phyloP scores from a whole-genome alignment of 2,797 vertebrate genomes.

The Gallinago stenura region DNA sequence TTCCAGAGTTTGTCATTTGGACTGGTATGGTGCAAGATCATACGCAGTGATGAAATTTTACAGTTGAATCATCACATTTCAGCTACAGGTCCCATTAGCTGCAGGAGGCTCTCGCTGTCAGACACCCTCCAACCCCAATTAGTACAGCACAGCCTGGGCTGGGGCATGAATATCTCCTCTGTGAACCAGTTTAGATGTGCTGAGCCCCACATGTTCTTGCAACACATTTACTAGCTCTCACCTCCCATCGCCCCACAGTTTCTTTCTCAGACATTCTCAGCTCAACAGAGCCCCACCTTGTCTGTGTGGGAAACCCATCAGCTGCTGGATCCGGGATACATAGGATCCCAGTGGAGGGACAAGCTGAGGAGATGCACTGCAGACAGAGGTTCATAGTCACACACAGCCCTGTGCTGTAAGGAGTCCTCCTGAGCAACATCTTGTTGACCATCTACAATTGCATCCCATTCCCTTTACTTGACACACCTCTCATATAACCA shows the following conservation, averaged over 20 bases:
- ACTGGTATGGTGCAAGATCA: background rate
- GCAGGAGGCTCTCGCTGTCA: background rate
- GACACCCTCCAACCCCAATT: background rate
- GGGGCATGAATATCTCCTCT: background rate
- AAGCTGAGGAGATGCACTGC: background rate
- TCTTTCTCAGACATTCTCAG: background rate
- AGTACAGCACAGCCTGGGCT: background rate
- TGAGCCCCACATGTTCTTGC: background rate
- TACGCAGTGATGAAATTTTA: slow-evolving; percentile 1
- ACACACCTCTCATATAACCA: background rate
- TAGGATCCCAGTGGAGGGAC: background rate
- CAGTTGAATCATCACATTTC: slow-evolving; percentile 19
- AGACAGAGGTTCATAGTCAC: background rate
- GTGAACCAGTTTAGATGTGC: background rate
- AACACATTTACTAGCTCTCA: background rate
- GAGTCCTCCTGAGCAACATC: background rate
- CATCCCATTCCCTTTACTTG: background rate
- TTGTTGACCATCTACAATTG: background rate
- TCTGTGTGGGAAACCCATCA: rapidly evolving
- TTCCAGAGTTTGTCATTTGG: slow-evolving; percentile 28
- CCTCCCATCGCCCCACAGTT: background rate
- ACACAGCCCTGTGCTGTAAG: background rate
- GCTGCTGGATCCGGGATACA: background rate
- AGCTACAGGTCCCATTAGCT: background rate
- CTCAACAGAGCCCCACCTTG: background rate